A percentile compares a stretch with the other conserved stretches of the same genome.
These are phyloP conservation scores for Sphaerophoria taeniata DNA, from an alignment of 2,888 invertebrate genomes.

Conservation along the genomic window DNA sequence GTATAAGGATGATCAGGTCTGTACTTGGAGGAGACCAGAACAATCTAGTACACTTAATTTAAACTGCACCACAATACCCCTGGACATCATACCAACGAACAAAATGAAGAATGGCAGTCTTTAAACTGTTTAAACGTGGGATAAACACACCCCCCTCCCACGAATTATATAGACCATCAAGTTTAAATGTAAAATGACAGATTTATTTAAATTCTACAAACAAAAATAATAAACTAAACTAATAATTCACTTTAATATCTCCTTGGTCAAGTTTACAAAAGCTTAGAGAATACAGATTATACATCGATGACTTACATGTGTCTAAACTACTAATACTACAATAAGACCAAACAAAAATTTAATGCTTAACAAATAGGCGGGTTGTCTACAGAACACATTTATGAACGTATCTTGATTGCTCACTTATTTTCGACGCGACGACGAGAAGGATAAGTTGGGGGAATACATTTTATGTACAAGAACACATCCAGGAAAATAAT, in stretches of 20 bases:
- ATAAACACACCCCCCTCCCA: neutral
- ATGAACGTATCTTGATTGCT: constrained; percentile 32
- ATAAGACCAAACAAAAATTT: neutral
- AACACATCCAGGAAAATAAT: constrained; percentile 51
- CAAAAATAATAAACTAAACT: neutral
- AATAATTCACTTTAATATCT: constrained; percentile 53
- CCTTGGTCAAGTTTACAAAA: constrained; percentile 63
- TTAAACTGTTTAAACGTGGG: no score
- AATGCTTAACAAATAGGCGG: constrained; percentile 34
- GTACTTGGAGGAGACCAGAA: no score
- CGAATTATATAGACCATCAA: neutral
- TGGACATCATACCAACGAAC: no score
- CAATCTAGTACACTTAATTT: no score
- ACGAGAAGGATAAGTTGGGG: neutral
- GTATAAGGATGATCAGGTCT: no score
- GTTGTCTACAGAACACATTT: constrained; percentile 33
- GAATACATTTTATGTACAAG: constrained; percentile 50
- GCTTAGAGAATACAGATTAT: constrained; percentile 43
- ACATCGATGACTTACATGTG: constrained; percentile 13
- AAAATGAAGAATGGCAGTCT: no score
- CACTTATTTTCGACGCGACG: constrained; percentile 3
- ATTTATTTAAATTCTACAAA: neutral
- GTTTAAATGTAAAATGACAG: neutral
- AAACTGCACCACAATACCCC: no score
- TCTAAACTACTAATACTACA: neutral